Evolutionary conservation across 2,888 invertebrate species (phyloP), one percentile per base, ranked within the genome.

Genomic region (Acleris sparsana): DNA sequence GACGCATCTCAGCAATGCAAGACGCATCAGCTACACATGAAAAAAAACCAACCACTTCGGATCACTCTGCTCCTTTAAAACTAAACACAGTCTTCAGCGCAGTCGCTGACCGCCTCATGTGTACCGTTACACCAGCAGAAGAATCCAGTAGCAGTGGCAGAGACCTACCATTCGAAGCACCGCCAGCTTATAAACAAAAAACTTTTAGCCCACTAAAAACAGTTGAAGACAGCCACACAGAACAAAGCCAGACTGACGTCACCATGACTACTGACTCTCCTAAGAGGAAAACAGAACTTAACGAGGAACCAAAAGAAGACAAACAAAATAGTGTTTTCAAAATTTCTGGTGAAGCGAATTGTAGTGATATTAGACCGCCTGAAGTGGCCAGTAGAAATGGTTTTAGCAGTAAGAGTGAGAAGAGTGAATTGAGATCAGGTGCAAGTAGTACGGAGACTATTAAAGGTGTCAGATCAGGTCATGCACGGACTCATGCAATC

Each of bases 1-100:
- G 95, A 63, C 96, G 96, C 77, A 95, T 97, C 71, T 93, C 94
- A 0, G 96, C 97, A 6, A 97, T 97, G 97, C 96, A 96, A 76
- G 96, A 96, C 68, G 97, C 96, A 0, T 95, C 96, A 0, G 93
- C 93, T 33, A 83, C 93, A 9, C 93, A 93, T 56, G 95, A 95
- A 18, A 77, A 85, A 43, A 92, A 88, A 72, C 93, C 94, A 1
- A 85, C 93, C n/a, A 80, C 92, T 0, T 88, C 90, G 49, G 94
- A 89, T 65, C 92, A 76, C 72, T 89, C 89, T 53, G 92, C 89
- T 13, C 93, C 89, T 0, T 77, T 90, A 0, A 92, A 93, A 78
- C 86, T 93, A 0, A 93, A 93, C 76, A 93, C 91, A 33, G 93
- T 93, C 2, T 91, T 93, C 75, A 93, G 93, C 62, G 93, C 92